phyloP scores from a whole-genome alignment of 2,113 vertebrate species.

The Sebastes fasciatus region DNA sequence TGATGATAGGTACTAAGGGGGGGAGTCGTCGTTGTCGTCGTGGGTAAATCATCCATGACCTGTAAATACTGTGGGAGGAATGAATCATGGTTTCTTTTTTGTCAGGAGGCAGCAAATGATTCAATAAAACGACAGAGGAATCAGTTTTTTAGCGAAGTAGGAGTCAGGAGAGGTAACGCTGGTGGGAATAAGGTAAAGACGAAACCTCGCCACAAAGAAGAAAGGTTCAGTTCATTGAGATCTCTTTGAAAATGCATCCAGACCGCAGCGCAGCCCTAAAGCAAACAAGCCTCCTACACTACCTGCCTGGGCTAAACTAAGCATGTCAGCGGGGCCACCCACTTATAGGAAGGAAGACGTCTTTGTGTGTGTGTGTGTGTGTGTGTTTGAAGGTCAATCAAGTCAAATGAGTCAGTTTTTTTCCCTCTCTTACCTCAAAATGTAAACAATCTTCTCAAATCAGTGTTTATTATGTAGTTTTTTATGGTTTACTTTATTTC shows the following conservation, averaged over 20 bases:
- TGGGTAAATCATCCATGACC: conserved; percentile 40
- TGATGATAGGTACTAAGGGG: conserved; percentile 25
- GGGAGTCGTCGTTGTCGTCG: not conserved
- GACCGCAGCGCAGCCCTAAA: conserved; percentile 53
- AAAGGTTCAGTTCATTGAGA: conserved; percentile 59
- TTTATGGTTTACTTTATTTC: conserved; percentile 9
- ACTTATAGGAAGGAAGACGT: conserved; percentile 57
- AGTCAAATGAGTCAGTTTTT: conserved; percentile 58
- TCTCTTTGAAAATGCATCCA: conserved; percentile 67
- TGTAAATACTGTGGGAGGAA: conserved; percentile 66
- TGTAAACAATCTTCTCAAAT: conserved; percentile 43
- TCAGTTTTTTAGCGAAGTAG: conserved; percentile 48
- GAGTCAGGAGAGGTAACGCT: conserved; percentile 43
- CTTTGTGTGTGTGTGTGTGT: conserved; percentile 15
- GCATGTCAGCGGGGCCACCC: conserved; percentile 60
- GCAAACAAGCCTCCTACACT: conserved; percentile 69
- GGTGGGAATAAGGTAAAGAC: conserved; percentile 60
- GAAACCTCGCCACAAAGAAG: conserved; percentile 55
- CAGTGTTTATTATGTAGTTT: conserved; percentile 28
- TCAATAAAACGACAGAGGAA: conserved; percentile 52
- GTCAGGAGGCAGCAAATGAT: conserved; percentile 43
- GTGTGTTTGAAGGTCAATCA: conserved; percentile 54
- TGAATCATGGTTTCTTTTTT: conserved; percentile 67
- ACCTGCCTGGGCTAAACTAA: conserved; percentile 53
- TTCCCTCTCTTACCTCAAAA: conserved; percentile 38